Base-by-base conservation (phyloP, 1,140 invertebrate genomes). In the Trinorchestia longiramus region DNA sequence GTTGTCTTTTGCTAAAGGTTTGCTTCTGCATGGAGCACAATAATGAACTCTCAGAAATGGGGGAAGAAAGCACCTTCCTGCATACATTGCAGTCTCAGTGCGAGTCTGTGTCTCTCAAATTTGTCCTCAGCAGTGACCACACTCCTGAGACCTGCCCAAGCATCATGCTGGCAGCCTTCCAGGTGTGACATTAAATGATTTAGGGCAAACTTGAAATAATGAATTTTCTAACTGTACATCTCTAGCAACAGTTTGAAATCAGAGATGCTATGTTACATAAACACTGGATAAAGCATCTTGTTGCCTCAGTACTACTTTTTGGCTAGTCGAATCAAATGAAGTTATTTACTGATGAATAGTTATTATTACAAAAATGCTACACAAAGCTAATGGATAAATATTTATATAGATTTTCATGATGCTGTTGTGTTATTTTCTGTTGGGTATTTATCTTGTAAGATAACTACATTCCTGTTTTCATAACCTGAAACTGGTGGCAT, bases 61-160 rank as follows among this genome's bases (percentile, higher is more conserved):
- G 47, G 11, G 92, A 94, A 40, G 43, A 44, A 0, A 94, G 92
- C 44, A 43, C 90, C 41, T 92, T 92, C 43, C 92, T 17, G 43
- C 43, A 17, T 8, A 94, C 43, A n/a, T 36, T 94, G 17, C 92
- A 45, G 43, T 94, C 92, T 40, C 92, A 45, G 92, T 3, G 92
- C 43, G 43, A 94, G 92, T 45, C 43, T 45, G 92, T 94, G 44
- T 6, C 6, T 94, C 92, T 94, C 36, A 94, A 44, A 40, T 94
- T 94, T 45, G 44, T 94, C 41, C 92, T 94, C 92, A 45, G 43
- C 44, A 45, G 28, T 94, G 92, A 43, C 44, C 92, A 45, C 92
- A 45, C 92, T 45, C 92, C 92, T 47, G 92, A 94, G 44, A 94
- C 92, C 40, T 94, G 92, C 44, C 92, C 92, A 94, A 47, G 92